Evolutionary conservation across 2,888 invertebrate species (phyloP).

Genomic region (Noctua comes): DNA sequence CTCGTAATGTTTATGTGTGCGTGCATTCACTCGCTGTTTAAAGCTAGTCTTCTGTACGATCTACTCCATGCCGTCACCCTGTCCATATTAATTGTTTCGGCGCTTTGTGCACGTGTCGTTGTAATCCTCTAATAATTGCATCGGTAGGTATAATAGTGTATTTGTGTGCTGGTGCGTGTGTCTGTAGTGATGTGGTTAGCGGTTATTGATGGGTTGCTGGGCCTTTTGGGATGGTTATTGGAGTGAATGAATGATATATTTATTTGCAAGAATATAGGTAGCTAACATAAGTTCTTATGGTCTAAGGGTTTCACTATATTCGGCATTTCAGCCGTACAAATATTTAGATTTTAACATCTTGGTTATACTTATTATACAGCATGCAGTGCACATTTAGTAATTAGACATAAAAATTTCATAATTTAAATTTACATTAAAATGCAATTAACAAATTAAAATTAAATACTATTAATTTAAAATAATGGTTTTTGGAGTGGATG

Average conservation of each 20-base stretch:
- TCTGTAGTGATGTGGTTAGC: slow-evolving; percentile 22
- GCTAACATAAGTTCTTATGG: no score
- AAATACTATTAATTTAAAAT: no score
- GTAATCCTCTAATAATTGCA: slow-evolving; percentile 67
- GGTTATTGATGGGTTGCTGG: slow-evolving; percentile 21
- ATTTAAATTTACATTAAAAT: no score
- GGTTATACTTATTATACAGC: no score
- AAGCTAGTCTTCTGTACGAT: not conserved
- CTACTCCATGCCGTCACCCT: not conserved
- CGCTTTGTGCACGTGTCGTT: slow-evolving; percentile 56
- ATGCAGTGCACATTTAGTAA: no score
- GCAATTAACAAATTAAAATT: no score
- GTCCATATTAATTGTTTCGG: slow-evolving; percentile 69
- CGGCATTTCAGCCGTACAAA: no score
- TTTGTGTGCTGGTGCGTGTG: slow-evolving; percentile 18
- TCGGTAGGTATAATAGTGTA: slow-evolving; percentile 38
- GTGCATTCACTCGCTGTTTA: fast-evolving
- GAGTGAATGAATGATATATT: not conserved
- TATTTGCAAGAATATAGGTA: no score
- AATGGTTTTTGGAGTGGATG: not conserved
- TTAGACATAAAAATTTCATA: no score
- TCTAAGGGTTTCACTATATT: no score
- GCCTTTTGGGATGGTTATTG: not conserved
- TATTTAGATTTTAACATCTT: no score
- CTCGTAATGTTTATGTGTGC: not conserved